Conservation (phyloP, 2,888 invertebrate genomes). For the Dugesia japonica region DNA sequence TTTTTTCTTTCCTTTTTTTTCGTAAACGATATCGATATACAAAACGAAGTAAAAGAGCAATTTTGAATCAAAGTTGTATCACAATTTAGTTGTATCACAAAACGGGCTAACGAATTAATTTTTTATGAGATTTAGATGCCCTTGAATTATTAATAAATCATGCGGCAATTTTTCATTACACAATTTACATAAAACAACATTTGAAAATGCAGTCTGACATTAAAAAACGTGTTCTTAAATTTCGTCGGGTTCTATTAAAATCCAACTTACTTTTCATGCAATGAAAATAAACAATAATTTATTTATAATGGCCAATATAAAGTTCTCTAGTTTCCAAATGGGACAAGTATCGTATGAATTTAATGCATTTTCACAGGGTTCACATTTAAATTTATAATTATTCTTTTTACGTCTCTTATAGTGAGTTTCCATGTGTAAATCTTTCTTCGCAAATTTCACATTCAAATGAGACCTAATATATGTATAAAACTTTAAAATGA, state of each 20-base stretch:
- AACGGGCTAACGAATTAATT: not conserved
- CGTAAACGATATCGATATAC: not conserved
- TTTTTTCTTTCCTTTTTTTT: not conserved
- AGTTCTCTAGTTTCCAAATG: not conserved
- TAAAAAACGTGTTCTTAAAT: not conserved
- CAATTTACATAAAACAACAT: not conserved
- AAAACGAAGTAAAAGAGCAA: not conserved
- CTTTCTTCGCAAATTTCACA: not conserved
- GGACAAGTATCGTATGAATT: conserved; percentile 13
- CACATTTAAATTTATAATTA: not conserved
- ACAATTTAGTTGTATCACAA: conserved; percentile 2
- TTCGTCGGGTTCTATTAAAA: not conserved
- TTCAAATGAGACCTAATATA: too few relatives aligned
- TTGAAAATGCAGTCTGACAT: not conserved
- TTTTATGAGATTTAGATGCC: not conserved
- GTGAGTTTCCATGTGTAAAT: not conserved
- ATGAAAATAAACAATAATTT: not conserved
- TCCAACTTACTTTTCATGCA: not conserved
- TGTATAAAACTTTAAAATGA: too few relatives aligned
- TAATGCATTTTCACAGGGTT: not conserved
- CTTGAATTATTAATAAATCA: not conserved
- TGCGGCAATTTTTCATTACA: not conserved
- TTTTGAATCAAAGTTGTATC: not conserved
- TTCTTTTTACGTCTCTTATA: not conserved
- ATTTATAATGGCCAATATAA: too few relatives aligned